Base-by-base conservation (phyloP, 2,888 invertebrate species). In the Sarcophaga carnaria region DNA sequence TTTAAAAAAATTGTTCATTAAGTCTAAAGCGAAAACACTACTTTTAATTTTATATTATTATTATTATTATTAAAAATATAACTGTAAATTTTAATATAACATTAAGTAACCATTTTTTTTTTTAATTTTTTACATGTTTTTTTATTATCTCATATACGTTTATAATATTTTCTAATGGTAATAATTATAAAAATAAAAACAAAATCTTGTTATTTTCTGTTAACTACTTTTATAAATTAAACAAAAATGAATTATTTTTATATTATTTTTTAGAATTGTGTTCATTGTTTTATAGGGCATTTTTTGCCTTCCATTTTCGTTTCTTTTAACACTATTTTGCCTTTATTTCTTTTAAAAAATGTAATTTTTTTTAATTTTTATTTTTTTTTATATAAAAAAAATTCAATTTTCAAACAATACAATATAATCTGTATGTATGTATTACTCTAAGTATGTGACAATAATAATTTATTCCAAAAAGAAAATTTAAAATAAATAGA, bases 391-490 rank as follows among this genome's bases (percentile, higher is more conserved):
- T 71, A 22, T 20, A 37, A 45, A 3, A 63, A 12, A 20, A 66
- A 20, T 77, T 63, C 45, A 2, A 27, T 85, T 54, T 77, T 49
- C 25, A 81, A 75, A 27, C 62, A 81, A 76, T 69, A 84, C 59
- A 75, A 84, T 84, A 66, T 54, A 63, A 59, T 76, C 76, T 76
- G 62, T 80, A 72, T 83, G 49, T 80, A 84, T 76, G 80, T 77
- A 84, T 84, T 82, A 84, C 84, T 87, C 54, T 92, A 92, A 90
- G 92, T 91, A 93, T 91, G 91, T 92, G 92, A 93, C 92, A 93
- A 93, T 93, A 93, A 93, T 92, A 92, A 93, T 92, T 93, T 92
- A 92, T 93, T 93, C 92, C 90, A 91, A 89, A 90, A 87, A 81
- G 69, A 49, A 80, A 83, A 69, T 63, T 54, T 54, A 54, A 54